Conservation (phyloP, 2,888 invertebrate species). For the Coecobrya sp. region DNA sequence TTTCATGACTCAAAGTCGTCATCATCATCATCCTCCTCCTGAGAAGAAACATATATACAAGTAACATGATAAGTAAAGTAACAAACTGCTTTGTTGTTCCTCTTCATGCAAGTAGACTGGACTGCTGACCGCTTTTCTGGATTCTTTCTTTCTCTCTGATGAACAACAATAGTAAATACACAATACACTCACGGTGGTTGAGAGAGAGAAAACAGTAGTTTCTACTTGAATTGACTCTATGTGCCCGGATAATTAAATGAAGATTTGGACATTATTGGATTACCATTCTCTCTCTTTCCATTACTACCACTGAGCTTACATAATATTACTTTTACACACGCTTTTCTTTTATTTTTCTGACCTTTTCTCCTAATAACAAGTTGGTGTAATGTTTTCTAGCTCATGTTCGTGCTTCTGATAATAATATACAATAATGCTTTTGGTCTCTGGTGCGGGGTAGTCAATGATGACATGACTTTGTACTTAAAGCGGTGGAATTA, state of each 20-base stretch:
- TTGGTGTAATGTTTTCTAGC: neutral
- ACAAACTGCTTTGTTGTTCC: neutral
- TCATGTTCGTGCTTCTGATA: neutral
- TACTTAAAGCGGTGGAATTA: slow-evolving; percentile 37
- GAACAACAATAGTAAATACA: neutral
- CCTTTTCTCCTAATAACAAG: slow-evolving; percentile 22
- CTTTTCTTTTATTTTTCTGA: slow-evolving; percentile 12
- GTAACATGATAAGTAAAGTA: slow-evolving; percentile 34
- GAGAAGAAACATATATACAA: neutral
- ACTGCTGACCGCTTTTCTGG: neutral
- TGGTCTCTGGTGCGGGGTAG: too few relatives aligned
- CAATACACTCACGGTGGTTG: too few relatives aligned
- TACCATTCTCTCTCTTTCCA: neutral
- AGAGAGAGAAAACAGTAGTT: slow-evolving; percentile 27
- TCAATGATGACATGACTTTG: slow-evolving; percentile 28
- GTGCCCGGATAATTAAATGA: slow-evolving; percentile 68
- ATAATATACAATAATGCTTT: too few relatives aligned
- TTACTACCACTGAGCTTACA: slow-evolving; percentile 26
- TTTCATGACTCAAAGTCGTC: slow-evolving; percentile 55
- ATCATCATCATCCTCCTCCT: neutral
- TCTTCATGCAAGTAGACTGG: neutral
- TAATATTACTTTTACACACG: neutral
- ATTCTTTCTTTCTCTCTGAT: neutral
- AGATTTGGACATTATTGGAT: slow-evolving; percentile 77
- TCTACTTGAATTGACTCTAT: slow-evolving; percentile 38